Base-by-base conservation (phyloP, 2,888 invertebrate genomes). In the Tachystola acroxantha region DNA sequence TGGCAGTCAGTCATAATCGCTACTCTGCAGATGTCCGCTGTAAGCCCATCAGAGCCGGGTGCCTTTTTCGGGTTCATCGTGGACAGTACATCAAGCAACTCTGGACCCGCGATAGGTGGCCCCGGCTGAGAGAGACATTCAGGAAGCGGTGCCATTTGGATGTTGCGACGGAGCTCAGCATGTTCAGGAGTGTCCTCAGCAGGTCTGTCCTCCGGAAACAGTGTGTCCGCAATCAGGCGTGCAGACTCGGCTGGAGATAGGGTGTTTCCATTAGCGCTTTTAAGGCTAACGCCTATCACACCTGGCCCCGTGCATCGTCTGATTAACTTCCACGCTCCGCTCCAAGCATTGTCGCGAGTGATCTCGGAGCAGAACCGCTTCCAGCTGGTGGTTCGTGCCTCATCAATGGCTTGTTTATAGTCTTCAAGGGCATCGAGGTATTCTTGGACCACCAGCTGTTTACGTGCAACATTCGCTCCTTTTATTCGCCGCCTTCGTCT, bases 31-130 rank as follows among this genome's bases (percentile, higher is more conserved):
- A 47, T 47, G 10, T 44, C 46, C 1, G 40, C 31, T 0, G 45
- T 41, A 1, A 41, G 34, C 2, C 43, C 43, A 9, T 45, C 45
- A 0, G n/a, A 7, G 0, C 47, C 45, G 0, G 47, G 47, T 0
- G 45, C 45, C 19, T 45, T 43, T 16, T 34, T 38, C 0, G 43
- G 37, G 30, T 36, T 39, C 7, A 47, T 27, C 2, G 16, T 33
- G 9, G 7, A 10, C 6, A 40, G 7, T 1, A 40, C 28, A 3
- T 11, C 13, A 4, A 16, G n/a, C 0, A 39, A 10, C 32, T 39
- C 39, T 5, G n/a, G 16, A 10, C 6, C 9, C 10, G 26, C 30
- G 7, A 39, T 31, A 5, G 20, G 20, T 7, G 19, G 11, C 2
- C 10, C 16, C 3, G 12, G 7, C 10, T 7, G 10, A 10, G 12